Percentiles rank a stretch among this genome's conserved stretches.
phyloP scores from a whole-genome alignment of 1,140 invertebrate genomes.

The Heliconius melpomene region DNA sequence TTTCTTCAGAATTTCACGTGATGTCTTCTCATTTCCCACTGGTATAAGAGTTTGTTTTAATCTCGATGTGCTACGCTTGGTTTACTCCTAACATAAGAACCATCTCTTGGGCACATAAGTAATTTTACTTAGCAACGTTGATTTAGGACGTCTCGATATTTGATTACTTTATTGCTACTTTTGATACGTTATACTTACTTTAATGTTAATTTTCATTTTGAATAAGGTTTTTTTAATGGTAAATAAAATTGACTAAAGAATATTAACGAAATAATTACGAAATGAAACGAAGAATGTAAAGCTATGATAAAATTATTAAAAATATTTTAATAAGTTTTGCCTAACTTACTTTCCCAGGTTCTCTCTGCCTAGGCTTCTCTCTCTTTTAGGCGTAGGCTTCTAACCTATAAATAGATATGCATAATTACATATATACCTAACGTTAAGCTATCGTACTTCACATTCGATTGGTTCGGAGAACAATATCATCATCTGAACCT shows the following conservation, averaged over 20 bases:
- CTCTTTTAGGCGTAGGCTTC: no score
- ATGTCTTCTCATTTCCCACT: slow-evolving; percentile 43
- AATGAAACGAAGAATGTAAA: no score
- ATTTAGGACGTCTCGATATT: not conserved
- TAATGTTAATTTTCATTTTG: not conserved
- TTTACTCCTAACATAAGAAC: not conserved
- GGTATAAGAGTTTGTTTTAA: slow-evolving; percentile 16
- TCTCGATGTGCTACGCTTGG: not conserved
- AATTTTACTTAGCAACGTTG: not conserved
- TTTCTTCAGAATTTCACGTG: slow-evolving; percentile 40
- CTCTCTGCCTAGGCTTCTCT: no score
- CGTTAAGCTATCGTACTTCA: not conserved
- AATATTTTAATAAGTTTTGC: no score
- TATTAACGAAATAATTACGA: no score
- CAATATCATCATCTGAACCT: not conserved
- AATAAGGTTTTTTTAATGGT: no score
- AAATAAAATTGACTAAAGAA: no score
- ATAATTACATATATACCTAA: not conserved
- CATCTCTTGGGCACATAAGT: not conserved
- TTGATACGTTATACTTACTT: not conserved
- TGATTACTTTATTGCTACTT: not conserved
- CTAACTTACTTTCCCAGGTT: no score
- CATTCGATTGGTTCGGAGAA: not conserved
- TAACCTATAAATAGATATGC: no score
- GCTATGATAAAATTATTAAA: no score